Evolutionary conservation across 2,113 vertebrate species (phyloP), one percentile per base, ranked within the genome.

Genomic region (Platanista minor): DNA sequence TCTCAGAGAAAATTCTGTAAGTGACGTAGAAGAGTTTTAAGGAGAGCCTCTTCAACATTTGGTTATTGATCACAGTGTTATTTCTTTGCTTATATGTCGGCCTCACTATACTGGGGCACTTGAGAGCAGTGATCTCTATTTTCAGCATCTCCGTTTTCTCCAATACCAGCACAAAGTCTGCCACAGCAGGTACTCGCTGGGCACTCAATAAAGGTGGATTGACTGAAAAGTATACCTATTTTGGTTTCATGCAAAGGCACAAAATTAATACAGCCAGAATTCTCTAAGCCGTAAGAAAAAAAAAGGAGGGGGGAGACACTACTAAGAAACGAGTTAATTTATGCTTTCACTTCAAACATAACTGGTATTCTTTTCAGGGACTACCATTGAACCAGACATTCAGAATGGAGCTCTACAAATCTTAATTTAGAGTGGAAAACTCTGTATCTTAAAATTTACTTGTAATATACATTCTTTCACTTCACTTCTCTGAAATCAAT

Each of bases 251-350:
- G 54, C 5, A 41, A 49, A 95, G 62, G n/a, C 3, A 77, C 59
- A 95, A 59, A 96, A 94, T 52, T 74, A 46, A 93, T 29, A 93
- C 1, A 93, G 29, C 39, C 31, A 86, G 87, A 90, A 94, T 81
- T 92, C 20, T 62, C 49, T 36, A 91, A 17, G 52, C 49, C 15
- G 13, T 20, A 67, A 61, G 18, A 83, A 90, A 93, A 77, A 64
- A 11, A 72, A 41, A 4, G 21, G 77, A 8, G 6, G 4, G 27
- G 13, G 33, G 7, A 82, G 46, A 74, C 27, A 17, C 18, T 41
- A 95, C 1, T 11, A 94, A 93, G 29, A 88, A 96, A 46, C 29
- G 49, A 93, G 8, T 18, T 57, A 57, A 96, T 36, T 72, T 94
- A 61, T 84, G 9, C 17, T 88, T 90, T 95, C 81, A 91, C n/a